Evolutionary conservation across 2,797 vertebrate genomes (phyloP), one percentile per base, ranked within the genome.

Genomic region (Mergus octosetaceus): DNA sequence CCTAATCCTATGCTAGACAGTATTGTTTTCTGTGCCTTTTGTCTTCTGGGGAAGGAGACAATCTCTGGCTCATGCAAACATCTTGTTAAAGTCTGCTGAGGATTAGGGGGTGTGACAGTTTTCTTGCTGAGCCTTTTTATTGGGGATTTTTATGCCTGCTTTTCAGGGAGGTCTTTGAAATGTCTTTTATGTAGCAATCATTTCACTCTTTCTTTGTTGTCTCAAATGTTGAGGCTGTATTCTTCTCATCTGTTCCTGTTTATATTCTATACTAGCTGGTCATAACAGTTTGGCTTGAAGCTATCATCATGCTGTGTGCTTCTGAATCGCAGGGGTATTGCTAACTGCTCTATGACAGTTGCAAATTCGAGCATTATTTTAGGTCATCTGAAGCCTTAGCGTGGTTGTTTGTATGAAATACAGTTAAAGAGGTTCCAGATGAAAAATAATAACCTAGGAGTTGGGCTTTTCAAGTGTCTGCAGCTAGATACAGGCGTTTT

Each of bases 111-210:
- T 95, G 85, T 94, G 96, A 96, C 95, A 93, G 68, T 97, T 96
- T 97, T 95, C 95, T 97, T 93, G 90, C 93, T 93, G 93, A 97
- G 90, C 89, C 92, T 97, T 97, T 97, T 97, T 96, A 97, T 93
- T 95, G 94, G 95, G 91, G 79, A 87, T 96, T 97, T 97, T 98
- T 97, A 92, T 95, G 85, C 95, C 89, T 94, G 56, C 86, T 97
- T 97, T 93, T 96, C 91, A 97, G 95, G 93, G 95, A 97, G 96
- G 94, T 96, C 95, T 98, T 97, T 98, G 96, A 97, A 97, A 97
- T 87, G 78, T 96, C 96, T 95, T 97, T 96, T 97, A 79, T 95
- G 96, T 94, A 97, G 96, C 83, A 93, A 96, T 90, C 87, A 95
- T 95, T 97, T 97, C 96, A 90, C 87, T 96, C 88, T 97, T 94